Base-by-base conservation (phyloP, 2,888 invertebrate species). In the Drosophila fulvimacula region DNA sequence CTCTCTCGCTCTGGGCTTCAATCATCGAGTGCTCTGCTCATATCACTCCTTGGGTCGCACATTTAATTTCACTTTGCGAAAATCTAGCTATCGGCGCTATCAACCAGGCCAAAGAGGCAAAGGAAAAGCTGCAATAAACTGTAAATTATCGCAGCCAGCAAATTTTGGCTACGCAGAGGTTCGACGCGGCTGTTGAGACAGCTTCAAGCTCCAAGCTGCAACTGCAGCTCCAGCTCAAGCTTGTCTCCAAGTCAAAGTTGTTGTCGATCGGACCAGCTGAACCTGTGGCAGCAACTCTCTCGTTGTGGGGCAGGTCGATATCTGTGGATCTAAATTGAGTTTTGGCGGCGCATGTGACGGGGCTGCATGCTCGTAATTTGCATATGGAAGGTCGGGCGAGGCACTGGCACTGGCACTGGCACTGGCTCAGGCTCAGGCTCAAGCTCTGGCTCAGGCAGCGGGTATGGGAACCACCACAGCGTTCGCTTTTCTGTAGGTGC, bases 391-490 rank as follows among this genome's bases (percentile, higher is more conserved):
- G 69, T 77, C 64, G 67, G 78, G 81, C 69, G 64, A 66, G 78
- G 81, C 71, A 53, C 58, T 24, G 61, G 57, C 59, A 38, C 44
- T 13, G 73, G 81, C 71, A 53, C 58, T 19, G 61, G 57, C 59
- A 38, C 44, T 13, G 39, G 39, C 44, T 21, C 30, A 17, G 27
- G 36, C 44, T 46, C n/a, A n/a, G 73, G 81, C 71, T 51, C 58
- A 17, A 59, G 57, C 59, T 41, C 44, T 13, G 39, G 39, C 44
- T 21, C 30, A 17, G 27, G 36, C 44, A 42, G 36, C 17, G 57
- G 64, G 60, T 56, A 64, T 77, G 88, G 88, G 91, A 91, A 91
- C 90, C 90, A 84, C 90, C 91, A 60, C 90, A 87, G 91, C 82
- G 90, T 64, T 69, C 48, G 68, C 61, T 49, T 24, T 44, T 52